These are phyloP conservation scores for Leuciscus idus DNA, from an alignment of 2,113 vertebrate species.

Conservation along the genomic window DNA sequence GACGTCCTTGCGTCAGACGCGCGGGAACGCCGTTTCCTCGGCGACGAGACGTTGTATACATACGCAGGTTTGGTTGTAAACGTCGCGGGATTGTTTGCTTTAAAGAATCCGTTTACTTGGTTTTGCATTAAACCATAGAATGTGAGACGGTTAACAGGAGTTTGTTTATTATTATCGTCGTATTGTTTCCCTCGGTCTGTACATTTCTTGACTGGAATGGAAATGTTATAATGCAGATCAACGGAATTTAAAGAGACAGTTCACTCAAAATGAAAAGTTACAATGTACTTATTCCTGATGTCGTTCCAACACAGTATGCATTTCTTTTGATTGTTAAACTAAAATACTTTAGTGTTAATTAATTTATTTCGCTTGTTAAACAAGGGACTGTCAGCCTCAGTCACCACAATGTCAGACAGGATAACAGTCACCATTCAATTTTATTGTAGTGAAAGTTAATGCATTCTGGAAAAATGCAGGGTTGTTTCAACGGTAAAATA, in stretches of 20 bases:
- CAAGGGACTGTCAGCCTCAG: neutral
- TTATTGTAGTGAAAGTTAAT: too few species aligned
- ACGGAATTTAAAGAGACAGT: neutral
- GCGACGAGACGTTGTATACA: constrained; percentile 78
- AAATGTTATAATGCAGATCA: neutral
- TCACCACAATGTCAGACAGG: neutral
- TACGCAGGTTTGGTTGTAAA: constrained; percentile 54
- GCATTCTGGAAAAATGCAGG: too few species aligned
- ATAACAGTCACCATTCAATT: too few species aligned
- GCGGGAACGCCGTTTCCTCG: constrained; percentile 78
- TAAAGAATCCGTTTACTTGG: constrained; percentile 2
- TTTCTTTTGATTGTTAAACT: neutral
- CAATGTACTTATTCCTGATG: neutral
- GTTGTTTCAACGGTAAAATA: too few species aligned
- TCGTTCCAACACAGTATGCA: neutral
- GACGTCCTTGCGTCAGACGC: constrained; percentile 77
- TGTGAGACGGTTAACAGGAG: neutral
- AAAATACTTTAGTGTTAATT: neutral
- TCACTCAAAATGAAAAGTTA: neutral
- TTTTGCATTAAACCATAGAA: constrained; percentile 6
- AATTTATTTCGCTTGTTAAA: too few species aligned
- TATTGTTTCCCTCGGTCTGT: constrained; percentile 5
- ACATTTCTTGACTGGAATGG: neutral
- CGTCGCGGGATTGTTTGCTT: constrained; percentile 15
- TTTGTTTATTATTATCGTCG: neutral